phyloP scores from a whole-genome alignment of 2,797 vertebrate genomes.

The Sebastes jordani region DNA sequence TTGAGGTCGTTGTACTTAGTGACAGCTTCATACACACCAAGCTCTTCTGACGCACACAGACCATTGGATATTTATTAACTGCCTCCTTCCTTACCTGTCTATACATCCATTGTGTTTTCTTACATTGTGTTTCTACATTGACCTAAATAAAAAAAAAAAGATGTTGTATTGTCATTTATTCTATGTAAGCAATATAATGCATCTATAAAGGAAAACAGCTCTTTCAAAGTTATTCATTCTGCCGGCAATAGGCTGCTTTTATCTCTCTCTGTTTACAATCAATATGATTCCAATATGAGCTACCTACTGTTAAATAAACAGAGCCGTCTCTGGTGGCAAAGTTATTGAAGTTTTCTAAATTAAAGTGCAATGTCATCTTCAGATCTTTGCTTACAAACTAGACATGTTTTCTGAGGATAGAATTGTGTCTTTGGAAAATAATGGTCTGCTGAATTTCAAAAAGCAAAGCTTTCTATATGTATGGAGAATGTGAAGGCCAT shows the following conservation, averaged over 20 bases:
- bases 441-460: not conserved
- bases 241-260: not conserved
- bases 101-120: not conserved
- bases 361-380: not conserved
- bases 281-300: not conserved
- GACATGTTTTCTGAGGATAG: not conserved
- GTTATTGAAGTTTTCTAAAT: not conserved
- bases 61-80: not conserved
- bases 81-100: not conserved
- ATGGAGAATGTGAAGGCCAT: not conserved
- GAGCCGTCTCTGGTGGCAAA: not conserved
- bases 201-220: not conserved
- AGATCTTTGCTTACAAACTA: not conserved
- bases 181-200: not conserved
- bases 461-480: not conserved
- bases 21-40: not conserved
- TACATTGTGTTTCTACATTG: not conserved
- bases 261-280: not conserved
- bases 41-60: not conserved
- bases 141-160: too few species aligned
- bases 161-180: not conserved
- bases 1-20: not conserved
- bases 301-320: not conserved
- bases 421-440: not conserved
- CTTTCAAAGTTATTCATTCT: not conserved